Evolutionary conservation across 2,113 vertebrate species (phyloP), one percentile per base, ranked within the genome.

Genomic region (Notothenia coriiceps): DNA sequence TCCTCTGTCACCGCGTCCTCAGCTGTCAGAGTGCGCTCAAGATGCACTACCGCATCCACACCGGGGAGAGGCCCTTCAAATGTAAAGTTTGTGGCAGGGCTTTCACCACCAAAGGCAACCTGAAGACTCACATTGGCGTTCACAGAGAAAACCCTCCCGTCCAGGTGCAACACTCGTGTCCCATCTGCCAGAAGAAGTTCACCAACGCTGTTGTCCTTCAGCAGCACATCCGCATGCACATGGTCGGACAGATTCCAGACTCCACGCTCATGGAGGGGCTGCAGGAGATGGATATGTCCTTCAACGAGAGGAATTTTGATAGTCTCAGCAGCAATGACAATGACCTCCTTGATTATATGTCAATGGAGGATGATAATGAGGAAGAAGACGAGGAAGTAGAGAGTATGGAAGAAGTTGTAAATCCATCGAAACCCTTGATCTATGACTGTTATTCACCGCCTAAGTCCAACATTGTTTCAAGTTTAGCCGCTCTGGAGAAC

Each of bases 121-220:
- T 99, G 84, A 99, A 99, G 95, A 98, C 98, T 5, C 98, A 99
- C 92, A 94, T 98, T 20, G 96, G 97, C 10, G 97, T 99, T 71
- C 98, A 99, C 94, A 94, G 97, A 55, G 96, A 97, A 47, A 98
- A 96, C 80, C 96, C 96, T 9, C 97, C 98, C 0, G 95, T 98
- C 75, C 96, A 95, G 49, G 96, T 99, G 85, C 98, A 98, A 83
- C 98, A 99, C 91, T 99, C 98, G 0, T 99, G 98, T 91, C 98
- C 98, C 35, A 98, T 99, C 92, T 99, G 98, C 92, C 98, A 99
- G 94, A 98, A 98, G 94, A 99, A 97, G 95, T 99, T 99, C 94
- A 99, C 97, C 17, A 99, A 99, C 0, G 98, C 98, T 0, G 96
- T 99, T 22, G 97, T 99, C 55, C 95, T 99, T 18, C 98, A 99